Percentiles rank a stretch among this genome's conserved stretches.
phyloP scores from a whole-genome alignment of 2,888 invertebrate genomes.

The Syrista parreyssii region DNA sequence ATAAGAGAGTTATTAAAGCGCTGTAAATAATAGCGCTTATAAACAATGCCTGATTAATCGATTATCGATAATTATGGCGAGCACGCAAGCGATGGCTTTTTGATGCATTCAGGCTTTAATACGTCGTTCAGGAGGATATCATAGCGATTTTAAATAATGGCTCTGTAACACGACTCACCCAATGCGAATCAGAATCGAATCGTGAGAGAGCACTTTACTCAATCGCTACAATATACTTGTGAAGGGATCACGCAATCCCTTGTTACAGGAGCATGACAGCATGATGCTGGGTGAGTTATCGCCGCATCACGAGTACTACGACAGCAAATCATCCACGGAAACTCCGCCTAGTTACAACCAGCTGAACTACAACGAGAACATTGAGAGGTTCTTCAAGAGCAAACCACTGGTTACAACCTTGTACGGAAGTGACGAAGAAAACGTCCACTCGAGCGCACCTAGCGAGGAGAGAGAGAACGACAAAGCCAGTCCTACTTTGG shows the following conservation, averaged over 20 bases:
- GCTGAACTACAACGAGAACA: constrained; percentile 86
- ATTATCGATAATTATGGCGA: neutral
- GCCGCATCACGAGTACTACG: constrained; percentile 83
- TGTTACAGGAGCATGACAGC: constrained; percentile 79
- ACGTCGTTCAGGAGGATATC: neutral
- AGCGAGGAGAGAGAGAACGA: constrained; percentile 45
- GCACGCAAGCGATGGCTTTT: neutral
- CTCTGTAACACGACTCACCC: neutral
- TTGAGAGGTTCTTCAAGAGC: constrained; percentile 72
- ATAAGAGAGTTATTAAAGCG: too few species aligned
- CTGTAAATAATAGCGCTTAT: too few species aligned
- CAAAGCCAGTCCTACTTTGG: constrained; percentile 42
- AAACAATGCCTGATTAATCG: neutral
- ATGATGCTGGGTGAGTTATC: constrained; percentile 88
- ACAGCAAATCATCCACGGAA: constrained; percentile 82
- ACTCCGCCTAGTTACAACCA: constrained; percentile 87
- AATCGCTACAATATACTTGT: constrained; percentile 55
- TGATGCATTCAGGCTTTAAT: neutral
- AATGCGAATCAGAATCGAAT: neutral
- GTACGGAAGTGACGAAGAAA: constrained; percentile 55
- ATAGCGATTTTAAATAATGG: neutral
- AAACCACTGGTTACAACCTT: constrained; percentile 38
- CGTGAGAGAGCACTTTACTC: constrained; percentile 13
- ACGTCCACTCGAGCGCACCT: constrained; percentile 34
- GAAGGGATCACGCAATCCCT: constrained; percentile 63